Evolutionary conservation across 2,888 invertebrate genomes (phyloP).

Genomic region (Dryobota labecula): DNA sequence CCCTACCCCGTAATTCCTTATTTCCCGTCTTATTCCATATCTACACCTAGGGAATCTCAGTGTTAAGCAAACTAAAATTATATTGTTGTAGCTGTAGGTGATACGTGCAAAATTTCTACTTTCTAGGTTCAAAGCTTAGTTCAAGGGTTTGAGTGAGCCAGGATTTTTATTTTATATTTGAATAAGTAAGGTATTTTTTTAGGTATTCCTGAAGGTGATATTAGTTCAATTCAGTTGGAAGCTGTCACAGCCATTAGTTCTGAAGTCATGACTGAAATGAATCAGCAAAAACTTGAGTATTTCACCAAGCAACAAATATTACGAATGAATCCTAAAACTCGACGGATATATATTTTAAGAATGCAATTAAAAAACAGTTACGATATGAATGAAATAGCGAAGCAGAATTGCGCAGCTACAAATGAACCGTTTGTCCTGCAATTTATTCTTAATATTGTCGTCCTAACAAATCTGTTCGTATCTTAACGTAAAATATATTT

Average conservation of each 20-base stretch:
- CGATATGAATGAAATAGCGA: constrained; percentile 79
- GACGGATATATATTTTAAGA: constrained; percentile 82
- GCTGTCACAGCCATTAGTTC: constrained; percentile 80
- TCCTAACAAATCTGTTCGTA: constrained; percentile 29
- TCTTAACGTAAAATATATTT: neutral
- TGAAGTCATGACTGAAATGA: constrained; percentile 78
- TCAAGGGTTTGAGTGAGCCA: neutral
- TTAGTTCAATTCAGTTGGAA: constrained; percentile 83
- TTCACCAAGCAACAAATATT: constrained; percentile 85
- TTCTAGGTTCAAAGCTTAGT: neutral
- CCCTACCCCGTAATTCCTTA: too few relatives aligned
- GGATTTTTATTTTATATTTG: neutral
- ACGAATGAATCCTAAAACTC: constrained; percentile 79
- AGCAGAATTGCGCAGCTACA: constrained; percentile 43
- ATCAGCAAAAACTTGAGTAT: constrained; percentile 79
- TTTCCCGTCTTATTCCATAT: neutral
- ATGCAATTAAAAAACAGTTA: constrained; percentile 81
- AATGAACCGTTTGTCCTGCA: constrained; percentile 25
- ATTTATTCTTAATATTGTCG: constrained; percentile 47
- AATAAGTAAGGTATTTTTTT: constrained; percentile 22
- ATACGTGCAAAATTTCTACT: neutral
- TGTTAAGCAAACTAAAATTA: neutral
- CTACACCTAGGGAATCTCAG: neutral
- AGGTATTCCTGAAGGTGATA: constrained; percentile 81
- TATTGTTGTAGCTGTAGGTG: neutral